Evolutionary conservation across 2,888 invertebrate genomes (phyloP).

Genomic region (Nephrotoma guestfalica): DNA sequence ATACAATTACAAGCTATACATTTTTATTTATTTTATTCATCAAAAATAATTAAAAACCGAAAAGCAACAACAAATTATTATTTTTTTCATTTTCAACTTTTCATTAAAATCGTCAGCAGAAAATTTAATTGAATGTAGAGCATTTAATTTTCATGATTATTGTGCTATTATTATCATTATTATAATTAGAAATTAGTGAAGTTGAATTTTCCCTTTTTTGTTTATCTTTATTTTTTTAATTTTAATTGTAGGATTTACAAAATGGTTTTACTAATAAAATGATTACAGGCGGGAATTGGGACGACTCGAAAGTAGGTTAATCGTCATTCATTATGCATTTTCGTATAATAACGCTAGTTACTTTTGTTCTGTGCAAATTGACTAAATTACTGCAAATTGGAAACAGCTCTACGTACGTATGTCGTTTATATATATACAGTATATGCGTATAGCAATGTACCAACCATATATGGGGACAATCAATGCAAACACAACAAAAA

Average conservation of each 20-base stretch:
- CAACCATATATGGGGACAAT: neutral
- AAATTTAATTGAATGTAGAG: neutral
- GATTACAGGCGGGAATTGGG: neutral
- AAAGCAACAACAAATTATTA: neutral
- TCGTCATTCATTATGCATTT: neutral
- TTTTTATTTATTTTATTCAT: neutral
- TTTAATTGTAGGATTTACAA: neutral
- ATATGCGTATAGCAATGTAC: neutral
- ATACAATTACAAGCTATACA: neutral
- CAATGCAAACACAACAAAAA: neutral
- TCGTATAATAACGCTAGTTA: neutral
- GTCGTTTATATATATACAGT: neutral
- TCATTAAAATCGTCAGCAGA: neutral
- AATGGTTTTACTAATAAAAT: neutral
- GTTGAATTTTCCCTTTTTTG: neutral
- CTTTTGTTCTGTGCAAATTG: neutral
- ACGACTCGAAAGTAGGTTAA: neutral
- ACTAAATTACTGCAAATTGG: neutral
- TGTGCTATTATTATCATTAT: neutral
- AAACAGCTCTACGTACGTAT: neutral
- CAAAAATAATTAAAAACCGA: neutral
- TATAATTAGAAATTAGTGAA: neutral
- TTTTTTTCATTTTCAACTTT: neutral
- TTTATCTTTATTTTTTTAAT: neutral
- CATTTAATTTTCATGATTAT: neutral